A percentile compares a stretch with the other conserved stretches of the same genome.
Evolutionary conservation across 1,140 invertebrate genomes (phyloP).

Genomic region (Drosophila leontia): DNA sequence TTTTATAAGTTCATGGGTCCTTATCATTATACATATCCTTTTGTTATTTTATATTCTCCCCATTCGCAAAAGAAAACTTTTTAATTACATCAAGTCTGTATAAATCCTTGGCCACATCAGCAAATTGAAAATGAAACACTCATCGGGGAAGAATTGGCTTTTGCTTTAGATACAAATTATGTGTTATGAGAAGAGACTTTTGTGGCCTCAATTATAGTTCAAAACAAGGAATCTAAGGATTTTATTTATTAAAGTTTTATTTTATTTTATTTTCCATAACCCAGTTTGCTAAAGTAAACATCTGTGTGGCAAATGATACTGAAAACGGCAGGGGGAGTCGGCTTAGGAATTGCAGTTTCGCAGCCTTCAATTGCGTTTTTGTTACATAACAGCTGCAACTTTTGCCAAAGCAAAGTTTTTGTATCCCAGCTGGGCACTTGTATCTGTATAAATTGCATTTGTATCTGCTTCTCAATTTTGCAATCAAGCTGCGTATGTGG

Average conservation of each 20-base stretch:
- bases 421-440: constrained; percentile 36
- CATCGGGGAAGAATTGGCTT: not conserved
- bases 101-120: not conserved
- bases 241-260: not conserved
- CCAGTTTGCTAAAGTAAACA: constrained; percentile 4
- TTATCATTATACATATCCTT: constrained; percentile 1
- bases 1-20: constrained; percentile 11
- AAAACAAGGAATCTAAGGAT: not conserved
- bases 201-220: not conserved
- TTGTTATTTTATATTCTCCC: not conserved
- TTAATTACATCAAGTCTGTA: constrained; percentile 25
- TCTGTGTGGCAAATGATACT: not conserved
- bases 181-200: not conserved
- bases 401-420: constrained; percentile 41
- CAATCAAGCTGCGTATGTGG: constrained; percentile 22
- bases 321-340: not conserved
- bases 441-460: constrained; percentile 28
- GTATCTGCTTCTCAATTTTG: constrained; percentile 29
- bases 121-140: not conserved
- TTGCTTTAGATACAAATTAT: not conserved
- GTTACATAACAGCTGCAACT: constrained; percentile 37
- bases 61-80: constrained; percentile 21
- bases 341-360: constrained; percentile 7
- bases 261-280: not conserved
- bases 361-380: constrained; percentile 24